Base-by-base conservation (phyloP, 2,888 invertebrate genomes). In the Leptura quadrifasciata region DNA sequence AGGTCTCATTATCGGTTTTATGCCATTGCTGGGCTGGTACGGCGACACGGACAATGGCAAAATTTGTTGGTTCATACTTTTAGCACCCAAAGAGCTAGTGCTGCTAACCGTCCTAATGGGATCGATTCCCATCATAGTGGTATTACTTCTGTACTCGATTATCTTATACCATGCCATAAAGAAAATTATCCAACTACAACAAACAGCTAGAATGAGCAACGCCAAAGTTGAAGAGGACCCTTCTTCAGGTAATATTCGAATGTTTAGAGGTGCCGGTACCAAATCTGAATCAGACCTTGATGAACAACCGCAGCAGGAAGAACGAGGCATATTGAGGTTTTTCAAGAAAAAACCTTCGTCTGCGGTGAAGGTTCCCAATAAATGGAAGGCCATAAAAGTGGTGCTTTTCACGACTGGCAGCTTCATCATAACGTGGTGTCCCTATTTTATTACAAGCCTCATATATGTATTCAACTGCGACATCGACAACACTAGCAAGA, bases 341-440 rank as follows among this genome's bases (percentile, higher is more conserved):
- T 83, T 86, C 75, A 81, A 76, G 68, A 82, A 78, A 31, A 81
- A 82, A 72, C 83, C 84, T 0, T 54, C 71, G 8, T 0, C n/a
- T n/a, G 61, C 71, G 10, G 71, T 74, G 73, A 81, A 78, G 55
- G 55, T 81, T 8, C 91, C 91, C 0, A 91, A 90, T 73, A 93
- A 92, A 86, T 92, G 92, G 91, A 91, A 92, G 81, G 93, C 93
- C 0, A 91, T 93, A 6, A 91, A 91, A 81, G 91, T 93, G 18
- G 93, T 93, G 0, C 85, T 92, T 84, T 90, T 93, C 10, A 93
- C 93, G 17, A 91, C 92, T 0, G 91, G 92, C 1, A 91, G 92
- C 82, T 92, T 93, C 81, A 86, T 93, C 78, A 82, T 92, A 6
- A 93, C 93, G 0, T 93, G 93, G 93, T 88, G 91, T 47, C 93